Base-by-base conservation (phyloP, 2,797 vertebrate genomes). In the Brotogeris chrysoptera region DNA sequence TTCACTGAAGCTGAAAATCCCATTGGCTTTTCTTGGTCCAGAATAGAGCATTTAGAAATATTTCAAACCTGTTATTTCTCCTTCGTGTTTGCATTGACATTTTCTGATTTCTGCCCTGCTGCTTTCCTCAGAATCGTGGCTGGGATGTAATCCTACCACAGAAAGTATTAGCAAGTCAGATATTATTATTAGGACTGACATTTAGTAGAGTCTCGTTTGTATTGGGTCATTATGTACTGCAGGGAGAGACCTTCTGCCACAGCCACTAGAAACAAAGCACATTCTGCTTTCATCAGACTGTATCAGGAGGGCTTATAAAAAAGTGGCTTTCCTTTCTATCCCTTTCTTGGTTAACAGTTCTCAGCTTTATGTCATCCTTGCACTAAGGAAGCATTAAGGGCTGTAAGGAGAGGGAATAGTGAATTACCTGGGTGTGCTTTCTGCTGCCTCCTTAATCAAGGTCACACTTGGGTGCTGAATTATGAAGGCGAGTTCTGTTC, bases 41-140 rank as follows among this genome's bases (percentile, higher is more conserved):
- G 82, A 97, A 68, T 38, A 95, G 79, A 95, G 9, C 28, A 63
- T 60, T 79, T 79, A 76, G 77, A 79, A 92, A 59, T 50, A 49
- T 70, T 91, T 80, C 90, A 92, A 86, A 96, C 87, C 63, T 86
- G 81, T 2, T 72, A 60, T 61, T 96, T 95, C 82, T 59, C 65
- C 93, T 95, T 95, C 73, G 70, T 78, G 74, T 95, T 96, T 97
- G 76, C 73, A 73, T 57, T 90, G 87, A 28, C 77, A 27, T 73
- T 91, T 89, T 90, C 49, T 92, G 73, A 72, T 94, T 90, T 79
- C 60, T 88, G 32, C 6, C 3, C 39, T 73, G 19, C 43, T 84
- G 49, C 88, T 81, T 93, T 90, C 36, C 50, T 86, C 0, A 0
- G 72, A 88, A 44, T 15, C 15, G 18, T 92, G 43, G 0, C 66